Conservation (phyloP, 2,113 vertebrate species). For the Crotophaga sulcirostris region DNA sequence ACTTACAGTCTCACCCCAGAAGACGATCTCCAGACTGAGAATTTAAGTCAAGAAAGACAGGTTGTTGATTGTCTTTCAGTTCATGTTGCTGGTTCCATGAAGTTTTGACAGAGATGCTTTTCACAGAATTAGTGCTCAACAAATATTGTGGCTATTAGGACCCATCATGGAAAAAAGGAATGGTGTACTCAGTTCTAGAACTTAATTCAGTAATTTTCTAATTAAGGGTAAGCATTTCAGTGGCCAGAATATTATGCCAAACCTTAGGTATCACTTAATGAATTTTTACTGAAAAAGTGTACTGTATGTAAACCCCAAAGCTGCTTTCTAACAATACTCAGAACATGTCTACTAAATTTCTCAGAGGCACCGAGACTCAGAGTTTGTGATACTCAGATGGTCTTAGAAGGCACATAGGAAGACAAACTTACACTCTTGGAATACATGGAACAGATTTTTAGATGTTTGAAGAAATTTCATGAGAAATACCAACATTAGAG, state of each 20-base stretch:
- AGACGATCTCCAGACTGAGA: not conserved
- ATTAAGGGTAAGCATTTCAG: not conserved
- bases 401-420: not conserved
- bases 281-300: not conserved
- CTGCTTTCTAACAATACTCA: not conserved
- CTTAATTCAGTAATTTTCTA: not conserved
- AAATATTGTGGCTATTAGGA: not conserved
- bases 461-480: not conserved
- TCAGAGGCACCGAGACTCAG: not conserved
- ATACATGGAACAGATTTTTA: not conserved
- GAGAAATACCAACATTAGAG: not conserved
- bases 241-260: not conserved
- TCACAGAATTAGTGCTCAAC: not conserved
- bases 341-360: not conserved
- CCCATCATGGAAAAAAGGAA: not conserved
- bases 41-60: not conserved
- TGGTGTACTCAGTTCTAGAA: not conserved
- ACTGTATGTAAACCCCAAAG: not conserved
- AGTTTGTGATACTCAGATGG: not conserved
- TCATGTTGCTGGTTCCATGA: not conserved
- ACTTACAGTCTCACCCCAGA: not conserved
- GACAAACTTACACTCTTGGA: not conserved
- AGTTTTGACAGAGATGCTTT: not conserved
- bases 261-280: not conserved
- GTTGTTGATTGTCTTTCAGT: not conserved